Evolutionary conservation across 2,888 invertebrate species (phyloP), one percentile per base, ranked within the genome.

Genomic region (Hypselothyrea guttata): DNA sequence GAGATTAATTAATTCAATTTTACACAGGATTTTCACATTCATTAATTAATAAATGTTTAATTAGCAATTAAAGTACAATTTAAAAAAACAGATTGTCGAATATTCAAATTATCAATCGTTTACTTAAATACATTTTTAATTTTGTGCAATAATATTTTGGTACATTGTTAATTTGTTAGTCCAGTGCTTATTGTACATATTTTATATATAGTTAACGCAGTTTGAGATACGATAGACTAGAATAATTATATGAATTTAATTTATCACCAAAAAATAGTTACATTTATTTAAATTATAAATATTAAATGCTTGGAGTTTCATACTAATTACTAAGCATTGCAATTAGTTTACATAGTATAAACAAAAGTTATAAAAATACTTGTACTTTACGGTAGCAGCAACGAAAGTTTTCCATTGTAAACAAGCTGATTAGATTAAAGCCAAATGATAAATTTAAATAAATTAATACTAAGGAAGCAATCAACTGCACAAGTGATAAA

Each of bases 371-470:
- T n/a, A n/a, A 47, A 46, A 31, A 54, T 63, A 65, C 62, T 76
- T 47, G 58, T n/a, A 59, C 56, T 57, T 66, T 75, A 75, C 75
- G 75, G 73, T 70, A 51, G 46, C 37, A 31, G 60, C 49, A 47
- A 40, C 45, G 37, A 65, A 53, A 49, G 35, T 30, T 33, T 41
- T 40, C n/a, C 37, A 12, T 44, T 41, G 15, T 27, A 40, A 41
- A 40, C 37, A 45, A 57, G 30, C 5, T 15, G 31, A 4, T 30
- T 48, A 48, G 41, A 35, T 37, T n/a, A 38, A 55, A 27, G 46
- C 34, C 31, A 53, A 51, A 41, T 35, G 42, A 44, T 40, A 40
- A 42, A 60, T 63, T 64, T 62, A 42, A 61, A 71, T 74, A 71
- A 76, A 62, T 67, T 67, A 67, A 58, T 59, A 62, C 62, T 60